A percentile compares a stretch with the other conserved stretches of the same genome.
Evolutionary conservation across 2,888 invertebrate genomes (phyloP).

Genomic region (Mythimna ferrago): DNA sequence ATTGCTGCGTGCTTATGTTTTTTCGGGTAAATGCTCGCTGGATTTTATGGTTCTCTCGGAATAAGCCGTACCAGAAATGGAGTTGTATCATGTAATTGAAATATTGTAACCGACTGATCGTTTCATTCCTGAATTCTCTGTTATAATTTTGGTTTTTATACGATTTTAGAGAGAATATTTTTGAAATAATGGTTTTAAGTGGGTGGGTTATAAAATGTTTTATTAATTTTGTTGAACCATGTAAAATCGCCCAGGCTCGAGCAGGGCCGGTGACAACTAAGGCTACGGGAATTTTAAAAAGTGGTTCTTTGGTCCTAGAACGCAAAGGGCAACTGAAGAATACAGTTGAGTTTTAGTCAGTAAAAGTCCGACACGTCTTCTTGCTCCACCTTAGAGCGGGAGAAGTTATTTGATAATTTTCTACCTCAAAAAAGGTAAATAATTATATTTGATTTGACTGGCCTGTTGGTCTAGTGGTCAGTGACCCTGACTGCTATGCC

Average conservation of each 20-base stretch:
- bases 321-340: too few species aligned
- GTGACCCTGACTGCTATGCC: too few species aligned
- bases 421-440: not conserved
- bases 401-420: too few species aligned
- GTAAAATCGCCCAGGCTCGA: too few species aligned
- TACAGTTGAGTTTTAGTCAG: too few species aligned
- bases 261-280: too few species aligned
- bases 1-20: slow-evolving; percentile 54
- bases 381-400: too few species aligned
- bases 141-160: not conserved
- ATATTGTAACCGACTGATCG: not conserved
- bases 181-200: not conserved
- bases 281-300: too few species aligned
- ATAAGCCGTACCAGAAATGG: slow-evolving; percentile 27
- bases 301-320: too few species aligned
- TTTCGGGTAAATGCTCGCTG: slow-evolving; percentile 45
- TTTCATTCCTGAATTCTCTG: not conserved
- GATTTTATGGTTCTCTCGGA: slow-evolving; percentile 43
- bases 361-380: too few species aligned
- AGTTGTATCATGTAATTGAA: slow-evolving; percentile 37
- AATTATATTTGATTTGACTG: not conserved
- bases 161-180: not conserved
- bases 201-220: too few species aligned
- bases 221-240: not conserved
- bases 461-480: too few species aligned